Evolutionary conservation across 2,888 invertebrate genomes (phyloP).

Genomic region (Leptopilina myrica): DNA sequence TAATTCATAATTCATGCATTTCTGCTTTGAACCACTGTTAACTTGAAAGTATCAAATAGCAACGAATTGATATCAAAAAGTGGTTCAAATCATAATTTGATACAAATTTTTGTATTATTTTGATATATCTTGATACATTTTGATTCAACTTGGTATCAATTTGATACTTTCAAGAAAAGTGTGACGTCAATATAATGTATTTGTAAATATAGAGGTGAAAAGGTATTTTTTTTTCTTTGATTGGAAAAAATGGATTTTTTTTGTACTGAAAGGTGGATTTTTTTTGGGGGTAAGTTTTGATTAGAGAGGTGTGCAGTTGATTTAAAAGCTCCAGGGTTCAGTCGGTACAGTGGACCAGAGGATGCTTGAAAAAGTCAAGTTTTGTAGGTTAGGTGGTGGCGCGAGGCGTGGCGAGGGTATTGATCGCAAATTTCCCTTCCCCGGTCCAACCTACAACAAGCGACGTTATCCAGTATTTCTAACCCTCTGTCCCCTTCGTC

Average conservation of each 20-base stretch:
- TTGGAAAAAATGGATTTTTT: background rate
- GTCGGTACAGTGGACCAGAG: conserved; percentile 41
- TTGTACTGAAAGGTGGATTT: background rate
- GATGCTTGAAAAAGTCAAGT: conserved; percentile 62
- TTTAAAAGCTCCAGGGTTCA: background rate
- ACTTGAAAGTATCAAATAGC: no score
- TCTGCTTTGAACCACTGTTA: no score
- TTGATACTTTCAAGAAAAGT: no score
- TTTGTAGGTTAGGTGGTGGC: conserved; percentile 65
- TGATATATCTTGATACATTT: no score
- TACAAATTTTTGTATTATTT: no score
- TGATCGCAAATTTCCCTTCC: conserved; percentile 72
- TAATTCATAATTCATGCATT: no score
- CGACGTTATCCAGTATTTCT: conserved; percentile 69
- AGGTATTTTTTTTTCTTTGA: no score
- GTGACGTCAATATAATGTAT: no score
- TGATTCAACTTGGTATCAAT: no score
- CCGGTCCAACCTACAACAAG: conserved; percentile 61
- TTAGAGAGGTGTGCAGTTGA: conserved; percentile 4
- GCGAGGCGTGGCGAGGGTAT: conserved; percentile 75
- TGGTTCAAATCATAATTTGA: no score
- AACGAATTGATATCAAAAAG: no score
- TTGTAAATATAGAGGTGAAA: no score
- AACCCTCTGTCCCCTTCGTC: conserved; percentile 52
- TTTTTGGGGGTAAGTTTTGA: background rate